phyloP scores from a whole-genome alignment of 2,888 invertebrate species.

The Melanostoma scalare region DNA sequence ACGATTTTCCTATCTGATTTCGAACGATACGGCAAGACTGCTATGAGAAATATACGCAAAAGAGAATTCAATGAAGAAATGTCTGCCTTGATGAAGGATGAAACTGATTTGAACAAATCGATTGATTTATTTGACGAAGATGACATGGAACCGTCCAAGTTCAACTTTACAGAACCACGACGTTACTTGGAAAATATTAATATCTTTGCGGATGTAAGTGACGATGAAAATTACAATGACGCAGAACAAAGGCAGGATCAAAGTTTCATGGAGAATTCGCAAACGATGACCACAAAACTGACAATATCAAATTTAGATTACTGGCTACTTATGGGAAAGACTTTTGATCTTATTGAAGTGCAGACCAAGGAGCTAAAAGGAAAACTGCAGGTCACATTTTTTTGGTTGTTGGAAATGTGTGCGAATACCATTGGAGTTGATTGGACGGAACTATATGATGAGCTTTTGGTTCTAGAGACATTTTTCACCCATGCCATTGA shows the following conservation, averaged over 20 bases:
- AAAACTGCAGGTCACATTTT: slow-evolving; percentile 78
- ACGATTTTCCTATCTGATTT: slow-evolving; percentile 33
- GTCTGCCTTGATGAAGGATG: not conserved
- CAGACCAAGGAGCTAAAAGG: slow-evolving; percentile 75
- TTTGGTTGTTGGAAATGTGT: slow-evolving; percentile 81
- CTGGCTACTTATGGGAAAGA: slow-evolving; percentile 79
- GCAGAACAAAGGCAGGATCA: not conserved
- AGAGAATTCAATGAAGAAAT: not conserved
- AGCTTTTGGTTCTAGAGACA: slow-evolving; percentile 79
- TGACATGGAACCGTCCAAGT: slow-evolving; percentile 77
- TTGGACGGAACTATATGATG: slow-evolving; percentile 78
- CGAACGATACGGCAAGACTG: slow-evolving; percentile 1
- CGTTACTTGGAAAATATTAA: slow-evolving; percentile 74
- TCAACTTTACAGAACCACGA: slow-evolving; percentile 75
- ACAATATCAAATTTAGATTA: slow-evolving; percentile 79
- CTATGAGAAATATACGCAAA: not conserved
- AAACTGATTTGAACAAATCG: slow-evolving; percentile 56
- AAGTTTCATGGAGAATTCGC: not conserved
- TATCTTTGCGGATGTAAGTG: slow-evolving; percentile 74
- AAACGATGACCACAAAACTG: slow-evolving; percentile 62
- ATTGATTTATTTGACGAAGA: slow-evolving; percentile 76
- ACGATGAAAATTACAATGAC: slow-evolving; percentile 61
- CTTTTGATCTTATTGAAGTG: slow-evolving; percentile 56
- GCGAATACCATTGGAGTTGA: slow-evolving; percentile 78
- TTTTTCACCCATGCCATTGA: slow-evolving; percentile 79